phyloP scores from a whole-genome alignment of 1,140 invertebrate genomes.

The Drosophila pallidifrons region DNA sequence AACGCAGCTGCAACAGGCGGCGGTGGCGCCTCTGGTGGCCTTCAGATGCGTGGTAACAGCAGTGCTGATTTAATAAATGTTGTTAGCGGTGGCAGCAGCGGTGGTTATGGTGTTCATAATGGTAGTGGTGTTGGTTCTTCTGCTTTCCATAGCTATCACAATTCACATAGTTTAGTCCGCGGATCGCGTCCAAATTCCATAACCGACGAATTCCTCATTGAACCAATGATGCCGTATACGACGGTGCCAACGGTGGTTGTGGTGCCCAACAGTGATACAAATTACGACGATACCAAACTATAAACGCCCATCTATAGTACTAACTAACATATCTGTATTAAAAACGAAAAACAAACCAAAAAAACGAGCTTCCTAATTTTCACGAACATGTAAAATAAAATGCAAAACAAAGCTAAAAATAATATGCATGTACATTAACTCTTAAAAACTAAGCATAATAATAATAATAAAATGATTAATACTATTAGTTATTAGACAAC shows the following conservation, averaged over 20 bases:
- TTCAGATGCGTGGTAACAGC: conserved; percentile 66
- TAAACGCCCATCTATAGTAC: conserved; percentile 46
- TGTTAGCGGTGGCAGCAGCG: conserved; percentile 34
- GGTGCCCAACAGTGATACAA: conserved; percentile 71
- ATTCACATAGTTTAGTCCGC: conserved; percentile 34
- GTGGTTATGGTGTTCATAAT: conserved; percentile 22
- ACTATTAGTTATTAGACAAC: conserved; percentile 20
- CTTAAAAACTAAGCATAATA: conserved; percentile 8
- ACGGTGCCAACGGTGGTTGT: conserved; percentile 77
- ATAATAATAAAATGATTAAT: conserved; percentile 10
- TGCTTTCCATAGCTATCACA: conserved; percentile 25
- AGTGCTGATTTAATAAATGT: conserved; percentile 62
- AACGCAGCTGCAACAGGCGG: conserved; percentile 19
- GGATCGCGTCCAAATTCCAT: conserved; percentile 61
- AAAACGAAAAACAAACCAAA: background rate
- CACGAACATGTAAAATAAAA: conserved; percentile 17
- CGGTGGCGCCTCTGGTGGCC: conserved; percentile 34
- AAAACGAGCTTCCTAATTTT: conserved; percentile 38
- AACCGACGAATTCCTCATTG: conserved; percentile 67
- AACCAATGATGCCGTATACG: conserved; percentile 45
- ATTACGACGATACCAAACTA: conserved; percentile 77
- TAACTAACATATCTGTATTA: conserved; percentile 49
- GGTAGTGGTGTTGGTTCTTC: conserved; percentile 21
- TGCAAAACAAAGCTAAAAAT: background rate
- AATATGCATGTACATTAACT: conserved; percentile 25